These are phyloP conservation scores for Botia kubotai DNA, from an alignment of 2,797 vertebrate species.

Conservation along the genomic window DNA sequence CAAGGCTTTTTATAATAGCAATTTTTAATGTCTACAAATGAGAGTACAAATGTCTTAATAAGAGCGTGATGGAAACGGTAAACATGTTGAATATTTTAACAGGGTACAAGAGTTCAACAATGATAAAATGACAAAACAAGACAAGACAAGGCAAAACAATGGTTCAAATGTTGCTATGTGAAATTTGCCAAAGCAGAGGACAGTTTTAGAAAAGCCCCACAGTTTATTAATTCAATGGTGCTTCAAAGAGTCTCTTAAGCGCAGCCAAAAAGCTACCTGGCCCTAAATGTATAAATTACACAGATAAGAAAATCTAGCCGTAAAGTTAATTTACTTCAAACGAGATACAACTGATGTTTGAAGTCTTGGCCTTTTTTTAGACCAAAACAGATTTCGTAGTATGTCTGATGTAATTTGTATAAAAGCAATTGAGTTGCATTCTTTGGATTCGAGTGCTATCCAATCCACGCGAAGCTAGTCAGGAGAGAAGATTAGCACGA, in stretches of 20 bases:
- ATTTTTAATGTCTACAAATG: too few species aligned
- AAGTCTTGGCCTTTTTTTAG: neutral
- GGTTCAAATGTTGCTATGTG: neutral
- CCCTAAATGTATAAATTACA: conserved; percentile 1
- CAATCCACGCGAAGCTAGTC: neutral
- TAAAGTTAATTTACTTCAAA: neutral
- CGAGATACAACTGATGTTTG: neutral
- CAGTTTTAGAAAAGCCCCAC: neutral
- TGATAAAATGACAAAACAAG: neutral
- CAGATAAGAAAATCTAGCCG: neutral
- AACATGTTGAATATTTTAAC: too few species aligned
- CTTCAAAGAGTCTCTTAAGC: neutral
- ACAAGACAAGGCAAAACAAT: neutral
- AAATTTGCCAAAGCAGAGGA: neutral
- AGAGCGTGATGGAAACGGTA: too few species aligned
- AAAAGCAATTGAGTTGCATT: conserved; percentile 2
- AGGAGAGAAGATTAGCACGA: neutral
- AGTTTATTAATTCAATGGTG: neutral
- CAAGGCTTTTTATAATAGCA: too few species aligned
- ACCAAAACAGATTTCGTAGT: neutral
- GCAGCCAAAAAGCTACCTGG: neutral
- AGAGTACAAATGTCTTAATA: too few species aligned
- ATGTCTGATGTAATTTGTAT: conserved; percentile 7
- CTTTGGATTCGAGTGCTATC: conserved; percentile 4
- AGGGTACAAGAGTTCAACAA: too few species aligned